phyloP scores from a whole-genome alignment of 2,888 invertebrate species.

The Lysandra bellargus region DNA sequence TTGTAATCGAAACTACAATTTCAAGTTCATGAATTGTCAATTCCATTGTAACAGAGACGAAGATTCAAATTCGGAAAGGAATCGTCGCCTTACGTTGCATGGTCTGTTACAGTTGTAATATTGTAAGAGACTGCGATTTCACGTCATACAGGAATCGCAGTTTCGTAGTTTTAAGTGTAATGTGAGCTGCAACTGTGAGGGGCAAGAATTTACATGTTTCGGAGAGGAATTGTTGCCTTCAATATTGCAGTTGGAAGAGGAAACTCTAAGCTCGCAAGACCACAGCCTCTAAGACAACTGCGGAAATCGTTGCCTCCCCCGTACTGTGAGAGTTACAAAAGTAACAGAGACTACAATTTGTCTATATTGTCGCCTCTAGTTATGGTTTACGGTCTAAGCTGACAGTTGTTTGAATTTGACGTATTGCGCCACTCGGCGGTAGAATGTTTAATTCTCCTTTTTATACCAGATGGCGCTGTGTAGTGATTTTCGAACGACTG shows the following conservation, averaged over 20 bases:
- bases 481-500: background rate
- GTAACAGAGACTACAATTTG: background rate
- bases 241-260: background rate
- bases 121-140: background rate
- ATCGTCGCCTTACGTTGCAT: background rate
- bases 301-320: background rate
- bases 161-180: background rate
- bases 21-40: background rate
- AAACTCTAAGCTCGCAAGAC: background rate
- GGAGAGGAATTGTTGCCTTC: slow-evolving; percentile 20
- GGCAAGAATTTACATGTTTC: slow-evolving; percentile 11
- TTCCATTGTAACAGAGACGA: background rate
- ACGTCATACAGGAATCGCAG: slow-evolving; percentile 14
- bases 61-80: background rate
- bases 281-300: background rate
- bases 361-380: background rate
- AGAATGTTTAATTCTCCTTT: background rate
- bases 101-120: slow-evolving; percentile 6
- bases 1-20: background rate
- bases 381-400: background rate
- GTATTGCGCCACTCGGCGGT: background rate
- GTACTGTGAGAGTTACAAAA: background rate
- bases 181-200: background rate
- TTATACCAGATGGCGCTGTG: background rate
- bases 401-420: background rate